Base-by-base conservation (phyloP, 2,888 invertebrate species). In the Morinoia aosen region DNA sequence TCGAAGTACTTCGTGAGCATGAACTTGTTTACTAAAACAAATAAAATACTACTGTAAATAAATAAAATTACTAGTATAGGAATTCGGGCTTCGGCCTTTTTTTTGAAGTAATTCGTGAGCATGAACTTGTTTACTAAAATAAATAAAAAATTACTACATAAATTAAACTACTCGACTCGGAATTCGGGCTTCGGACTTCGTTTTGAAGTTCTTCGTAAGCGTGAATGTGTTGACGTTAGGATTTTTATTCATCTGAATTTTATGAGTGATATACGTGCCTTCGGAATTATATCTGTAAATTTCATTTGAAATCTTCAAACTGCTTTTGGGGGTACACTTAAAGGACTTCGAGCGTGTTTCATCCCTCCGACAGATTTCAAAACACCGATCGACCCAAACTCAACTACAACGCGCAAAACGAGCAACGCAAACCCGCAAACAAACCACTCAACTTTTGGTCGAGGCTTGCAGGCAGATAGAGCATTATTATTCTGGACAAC, bases 401-500 rank as follows among this genome's bases (percentile, higher is more conserved):
- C 2, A 16, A 40, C 40, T 90, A 40, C 39, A 90, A 40, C 90
- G 39, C 33, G 39, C 90, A 90, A 10, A 40, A 40, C 39, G 40
- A 8, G 40, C 90, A 40, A 90, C 14, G 39, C 90, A 90, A 90
- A 90, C 90, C 2, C 12, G 12, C 40, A 76, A 76, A 90, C 90
- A 40, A 33, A 90, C 90, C 39, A 90, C 39, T 90, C 48, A 39
- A 40, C 48, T 40, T 90, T 90, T 48, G 90, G 48, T 40, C 90
- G 48, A 90, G 48, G 19, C 90, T 90, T 48, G 90, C 48, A 40
- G 48, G 48, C 48, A 16, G 12, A 4, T 40, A 40, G 90, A 16
- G 40, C 90, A 90, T 90, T 90, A 90, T 90, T 90, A 90, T 90
- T 90, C 90, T 90, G 40, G 40, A 19, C 90, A 39, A 90, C 90